A percentile compares a stretch with the other conserved stretches of the same genome.
Evolutionary conservation across 2,888 invertebrate genomes (phyloP).

Genomic region (Resseliella maxima): DNA sequence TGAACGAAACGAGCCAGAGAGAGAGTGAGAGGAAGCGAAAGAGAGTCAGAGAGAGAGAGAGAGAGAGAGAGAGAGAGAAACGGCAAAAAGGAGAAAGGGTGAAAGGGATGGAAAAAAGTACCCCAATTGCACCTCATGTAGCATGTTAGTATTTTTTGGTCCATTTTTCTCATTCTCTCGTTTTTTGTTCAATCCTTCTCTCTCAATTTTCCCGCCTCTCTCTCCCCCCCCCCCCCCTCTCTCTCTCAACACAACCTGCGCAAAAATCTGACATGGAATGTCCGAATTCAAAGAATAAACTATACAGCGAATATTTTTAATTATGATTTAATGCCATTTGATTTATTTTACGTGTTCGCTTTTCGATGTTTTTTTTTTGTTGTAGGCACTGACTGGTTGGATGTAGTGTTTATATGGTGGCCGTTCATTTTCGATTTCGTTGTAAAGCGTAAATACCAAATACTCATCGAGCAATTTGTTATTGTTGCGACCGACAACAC

Average conservation of each 20-base stretch:
- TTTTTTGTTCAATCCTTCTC: too few relatives aligned
- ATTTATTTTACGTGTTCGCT: background rate
- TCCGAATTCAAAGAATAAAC: background rate
- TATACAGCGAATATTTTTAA: constrained; percentile 45
- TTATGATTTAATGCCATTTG: constrained; percentile 49
- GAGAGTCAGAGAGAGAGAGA: too few relatives aligned
- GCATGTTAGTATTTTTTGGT: too few relatives aligned
- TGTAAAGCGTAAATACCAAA: constrained; percentile 15
- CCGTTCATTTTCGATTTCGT: background rate
- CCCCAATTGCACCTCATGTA: background rate
- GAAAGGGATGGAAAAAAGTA: background rate
- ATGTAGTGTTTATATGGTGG: background rate
- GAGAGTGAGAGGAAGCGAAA: too few relatives aligned
- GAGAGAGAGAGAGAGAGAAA: too few relatives aligned
- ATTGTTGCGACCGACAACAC: background rate
- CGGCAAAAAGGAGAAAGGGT: too few relatives aligned
- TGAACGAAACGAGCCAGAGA: too few relatives aligned
- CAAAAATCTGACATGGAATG: background rate
- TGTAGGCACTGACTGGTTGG: background rate
- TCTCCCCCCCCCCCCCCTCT: too few relatives aligned
- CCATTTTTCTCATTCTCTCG: background rate
- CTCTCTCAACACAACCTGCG: too few relatives aligned
- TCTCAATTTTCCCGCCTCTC: too few relatives aligned
- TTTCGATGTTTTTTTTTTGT: too few relatives aligned
- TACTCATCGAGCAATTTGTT: constrained; percentile 11